Evolutionary conservation across 1,140 invertebrate genomes (phyloP), one percentile per base, ranked within the genome.

Genomic region (Heliconius himera): DNA sequence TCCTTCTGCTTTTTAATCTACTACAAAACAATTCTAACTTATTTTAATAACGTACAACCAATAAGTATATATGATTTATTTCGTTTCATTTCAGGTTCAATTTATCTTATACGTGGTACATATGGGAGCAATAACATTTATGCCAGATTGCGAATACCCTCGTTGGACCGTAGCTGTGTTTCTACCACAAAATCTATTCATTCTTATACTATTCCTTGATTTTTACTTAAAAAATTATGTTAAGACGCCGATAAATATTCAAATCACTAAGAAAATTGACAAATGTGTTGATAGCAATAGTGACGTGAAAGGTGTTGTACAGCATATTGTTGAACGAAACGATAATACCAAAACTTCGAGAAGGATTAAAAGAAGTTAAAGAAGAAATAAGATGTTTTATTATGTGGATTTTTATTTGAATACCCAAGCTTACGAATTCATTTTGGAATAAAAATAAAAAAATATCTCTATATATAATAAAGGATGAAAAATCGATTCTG

Each of bases 141-240:
- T 71, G 18, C 46, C 54, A 36, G 56, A 82, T 49, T 87, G 84
- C 56, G 71, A 9, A 0, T 87, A 83, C n/a, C 85, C 84, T 13
- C 60, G 51, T 70, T 95, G 95, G 83, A 70, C 73, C 2, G 74
- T 49, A 5, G 38, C 74, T 0, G 0, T 80, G 2, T 79, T 83
- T 20, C 60, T 77, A 4, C 70, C 83, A 1, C 81, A 83, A 77
- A 78, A 80, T 38, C 18, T 87, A 2, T 81, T 84, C 33, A 82
- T 87, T 41, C 73, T 87, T 8, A 73, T 82, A 49, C 38, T 85
- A 46, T 87, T 87, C 51, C 3, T 79, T 11, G 82, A 84, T 60
- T 87, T 87, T 66, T 99, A 99, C 87, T 96, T 96, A 76, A 97
- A 97, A 88, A 95, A 97, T 1, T 99, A 99, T 87, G 85, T 96